Conservation (phyloP, 1,140 invertebrate genomes). For the Zaprionus nigranus region DNA sequence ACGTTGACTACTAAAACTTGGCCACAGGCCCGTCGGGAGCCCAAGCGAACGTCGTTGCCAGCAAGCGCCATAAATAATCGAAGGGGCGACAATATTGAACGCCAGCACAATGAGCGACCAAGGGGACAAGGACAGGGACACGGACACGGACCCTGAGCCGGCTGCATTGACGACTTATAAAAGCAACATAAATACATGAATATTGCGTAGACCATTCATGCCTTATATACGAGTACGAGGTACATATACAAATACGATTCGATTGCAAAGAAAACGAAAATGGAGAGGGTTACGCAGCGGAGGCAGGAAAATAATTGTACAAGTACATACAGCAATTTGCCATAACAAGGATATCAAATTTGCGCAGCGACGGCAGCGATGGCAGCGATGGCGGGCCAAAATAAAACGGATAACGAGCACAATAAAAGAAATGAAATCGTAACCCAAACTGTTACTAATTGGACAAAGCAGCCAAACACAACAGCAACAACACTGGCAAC, state of each 20-base stretch:
- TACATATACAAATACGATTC: conserved; percentile 59
- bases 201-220: not conserved
- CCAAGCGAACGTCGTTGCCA: conserved; percentile 59
- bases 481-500: conserved; percentile 11
- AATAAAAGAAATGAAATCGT: conserved; percentile 83
- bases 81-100: conserved; percentile 78
- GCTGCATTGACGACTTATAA: conserved; percentile 61
- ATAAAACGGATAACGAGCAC: conserved; percentile 83
- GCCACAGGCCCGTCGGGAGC: conserved; percentile 79
- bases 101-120: conserved; percentile 60
- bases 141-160: conserved; percentile 14
- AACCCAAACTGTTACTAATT: conserved; percentile 82
- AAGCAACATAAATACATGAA: conserved; percentile 26
- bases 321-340: conserved; percentile 71
- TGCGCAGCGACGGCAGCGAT: conserved; percentile 53
- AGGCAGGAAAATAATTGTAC: conserved; percentile 70
- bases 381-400: conserved; percentile 36
- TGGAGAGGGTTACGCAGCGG: conserved; percentile 41
- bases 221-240: not conserved
- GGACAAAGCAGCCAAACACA: conserved; percentile 77
- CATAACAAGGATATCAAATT: conserved; percentile 83
- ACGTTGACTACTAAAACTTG: conserved; percentile 83
- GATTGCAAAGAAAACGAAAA: conserved; percentile 31
- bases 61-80: conserved; percentile 83
- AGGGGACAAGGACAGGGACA: conserved; percentile 44